Evolutionary conservation across 2,888 invertebrate genomes (phyloP).

Genomic region (Mayetiola destructor): DNA sequence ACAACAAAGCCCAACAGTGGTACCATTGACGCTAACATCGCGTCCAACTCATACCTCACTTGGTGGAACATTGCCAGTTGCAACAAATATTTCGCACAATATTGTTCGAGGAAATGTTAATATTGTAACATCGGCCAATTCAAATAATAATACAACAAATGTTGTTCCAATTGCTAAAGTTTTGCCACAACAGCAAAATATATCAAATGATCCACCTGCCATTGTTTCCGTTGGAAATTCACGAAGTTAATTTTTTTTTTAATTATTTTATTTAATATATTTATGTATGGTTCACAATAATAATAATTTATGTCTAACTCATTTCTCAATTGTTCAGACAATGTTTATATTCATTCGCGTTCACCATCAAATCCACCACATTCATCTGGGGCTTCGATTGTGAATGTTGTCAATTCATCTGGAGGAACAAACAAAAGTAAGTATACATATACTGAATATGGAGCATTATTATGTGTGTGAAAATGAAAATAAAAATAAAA

Average conservation of each 20-base stretch:
- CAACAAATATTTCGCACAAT: slow-evolving; percentile 8
- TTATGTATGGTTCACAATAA: too few relatives aligned
- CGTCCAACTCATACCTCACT: slow-evolving; percentile 14
- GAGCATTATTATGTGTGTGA: too few relatives aligned
- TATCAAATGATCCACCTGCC: slow-evolving; percentile 13
- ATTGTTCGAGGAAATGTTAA: slow-evolving; percentile 11
- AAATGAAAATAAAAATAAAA: too few relatives aligned
- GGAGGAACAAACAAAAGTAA: slow-evolving; percentile 22
- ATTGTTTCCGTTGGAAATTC: slow-evolving; percentile 17
- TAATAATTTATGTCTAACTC: too few relatives aligned
- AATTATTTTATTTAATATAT: too few relatives aligned
- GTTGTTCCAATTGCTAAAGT: slow-evolving; percentile 33
- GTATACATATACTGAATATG: too few relatives aligned
- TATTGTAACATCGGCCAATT: slow-evolving; percentile 13
- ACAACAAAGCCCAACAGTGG: slow-evolving; percentile 28
- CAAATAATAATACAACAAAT: slow-evolving; percentile 15
- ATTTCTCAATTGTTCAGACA: slow-evolving; percentile 17
- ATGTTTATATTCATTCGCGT: slow-evolving; percentile 27
- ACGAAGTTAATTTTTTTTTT: too few relatives aligned
- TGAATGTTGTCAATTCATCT: slow-evolving; percentile 26
- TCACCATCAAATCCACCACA: slow-evolving; percentile 19
- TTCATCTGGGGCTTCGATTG: slow-evolving; percentile 21
- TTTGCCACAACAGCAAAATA: slow-evolving; percentile 26
- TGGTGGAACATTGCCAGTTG: slow-evolving; percentile 1
- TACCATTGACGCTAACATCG: slow-evolving; percentile 30